Evolutionary conservation across 2,797 vertebrate genomes (phyloP).

Genomic region (Coregonus suidteri): DNA sequence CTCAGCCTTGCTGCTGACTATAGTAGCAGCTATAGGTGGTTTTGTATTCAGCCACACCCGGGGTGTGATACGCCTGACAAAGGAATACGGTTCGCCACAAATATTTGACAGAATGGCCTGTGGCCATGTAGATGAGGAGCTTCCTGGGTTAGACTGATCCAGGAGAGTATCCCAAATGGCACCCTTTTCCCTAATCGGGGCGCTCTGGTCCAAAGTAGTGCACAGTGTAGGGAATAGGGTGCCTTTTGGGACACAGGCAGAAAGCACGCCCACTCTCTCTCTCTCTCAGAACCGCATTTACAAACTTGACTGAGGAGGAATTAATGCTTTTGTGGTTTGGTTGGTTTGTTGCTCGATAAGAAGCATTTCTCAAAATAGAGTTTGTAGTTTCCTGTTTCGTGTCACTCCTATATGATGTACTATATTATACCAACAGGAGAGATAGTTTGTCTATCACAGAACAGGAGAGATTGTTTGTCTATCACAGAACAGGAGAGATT

Average conservation of each 20-base stretch:
- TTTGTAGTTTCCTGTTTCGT: not conserved
- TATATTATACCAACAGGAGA: not conserved
- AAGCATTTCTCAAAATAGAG: conserved; percentile 2
- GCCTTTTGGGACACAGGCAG: not conserved
- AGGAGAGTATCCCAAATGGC: not conserved
- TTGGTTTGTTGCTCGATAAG: conserved; percentile 13
- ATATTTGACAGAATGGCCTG: conserved; percentile 1
- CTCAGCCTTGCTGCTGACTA: not conserved
- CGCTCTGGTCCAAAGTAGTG: not conserved
- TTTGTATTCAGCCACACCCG: not conserved
- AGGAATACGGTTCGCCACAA: not conserved
- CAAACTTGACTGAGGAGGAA: conserved; percentile 1
- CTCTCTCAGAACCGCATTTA: not conserved
- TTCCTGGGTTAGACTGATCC: not conserved
- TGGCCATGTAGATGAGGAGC: not conserved
- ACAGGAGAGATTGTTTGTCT: no score
- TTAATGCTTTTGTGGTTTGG: conserved; percentile 23
- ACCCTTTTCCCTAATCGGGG: not conserved
- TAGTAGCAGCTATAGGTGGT: not conserved
- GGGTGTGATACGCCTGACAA: not conserved
- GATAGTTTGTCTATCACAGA: not conserved
- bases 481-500: no score
- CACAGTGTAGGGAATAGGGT: not conserved
- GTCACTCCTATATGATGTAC: not conserved
- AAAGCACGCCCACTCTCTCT: not conserved